Percentiles rank a stretch among this genome's conserved stretches.
These are phyloP conservation scores for Prionace glauca DNA, from an alignment of 2,797 vertebrate species.

Conservation along the genomic window DNA sequence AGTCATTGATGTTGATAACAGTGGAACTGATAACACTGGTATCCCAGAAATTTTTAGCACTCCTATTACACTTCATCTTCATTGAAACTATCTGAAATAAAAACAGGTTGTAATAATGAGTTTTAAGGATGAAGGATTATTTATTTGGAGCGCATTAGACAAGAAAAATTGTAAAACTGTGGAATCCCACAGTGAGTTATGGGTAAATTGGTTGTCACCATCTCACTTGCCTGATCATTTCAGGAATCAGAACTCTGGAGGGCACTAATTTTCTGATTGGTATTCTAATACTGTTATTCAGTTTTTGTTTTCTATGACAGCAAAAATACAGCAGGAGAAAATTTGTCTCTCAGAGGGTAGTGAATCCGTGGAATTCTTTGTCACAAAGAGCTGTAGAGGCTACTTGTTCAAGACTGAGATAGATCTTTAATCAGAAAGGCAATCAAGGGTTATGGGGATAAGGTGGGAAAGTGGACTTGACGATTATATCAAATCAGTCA, in stretches of 20 bases:
- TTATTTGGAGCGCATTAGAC: neutral
- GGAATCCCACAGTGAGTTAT: neutral
- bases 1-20: neutral
- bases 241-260: no score
- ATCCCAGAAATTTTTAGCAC: neutral
- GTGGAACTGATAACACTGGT: neutral
- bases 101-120: neutral
- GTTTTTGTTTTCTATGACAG: neutral
- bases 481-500: no score
- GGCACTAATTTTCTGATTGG: neutral
- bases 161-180: neutral
- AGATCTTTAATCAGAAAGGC: no score
- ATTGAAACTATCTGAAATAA: neutral
- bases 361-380: no score
- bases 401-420: no score
- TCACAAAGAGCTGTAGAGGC: no score
- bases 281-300: neutral
- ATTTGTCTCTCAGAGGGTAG: no score
- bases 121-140: neutral
- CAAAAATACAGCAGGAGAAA: neutral
- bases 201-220: neutral
- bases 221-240: neutral
- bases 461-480: no score
- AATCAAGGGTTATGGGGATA: no score
- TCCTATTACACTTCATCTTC: neutral